These are phyloP conservation scores for Pao palembangensis DNA, from an alignment of 2,113 vertebrate species.

Conservation along the genomic window DNA sequence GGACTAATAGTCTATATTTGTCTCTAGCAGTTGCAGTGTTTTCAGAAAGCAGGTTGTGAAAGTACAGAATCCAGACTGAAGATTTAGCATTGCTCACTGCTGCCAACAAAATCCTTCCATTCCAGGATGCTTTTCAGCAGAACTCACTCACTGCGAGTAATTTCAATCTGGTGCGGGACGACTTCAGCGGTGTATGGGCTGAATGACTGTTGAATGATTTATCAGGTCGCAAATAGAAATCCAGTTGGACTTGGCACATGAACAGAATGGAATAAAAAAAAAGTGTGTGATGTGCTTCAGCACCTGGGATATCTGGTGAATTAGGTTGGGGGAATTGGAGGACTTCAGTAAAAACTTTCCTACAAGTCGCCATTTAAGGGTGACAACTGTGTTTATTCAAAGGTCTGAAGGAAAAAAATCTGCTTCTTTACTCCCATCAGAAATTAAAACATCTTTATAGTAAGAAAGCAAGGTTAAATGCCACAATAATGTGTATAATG, in stretches of 20 bases:
- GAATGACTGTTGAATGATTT: slow-evolving; percentile 60
- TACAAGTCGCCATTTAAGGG: too few relatives aligned
- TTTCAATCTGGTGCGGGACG: slow-evolving; percentile 34
- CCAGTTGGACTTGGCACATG: slow-evolving; percentile 23
- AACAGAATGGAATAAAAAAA: slow-evolving; percentile 32
- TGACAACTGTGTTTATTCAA: too few relatives aligned
- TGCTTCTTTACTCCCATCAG: too few relatives aligned
- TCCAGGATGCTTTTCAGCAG: slow-evolving; percentile 45
- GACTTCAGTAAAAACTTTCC: too few relatives aligned
- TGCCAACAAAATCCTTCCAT: slow-evolving; percentile 44
- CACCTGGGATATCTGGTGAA: not conserved
- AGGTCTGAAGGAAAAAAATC: too few relatives aligned
- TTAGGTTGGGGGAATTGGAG: too few relatives aligned
- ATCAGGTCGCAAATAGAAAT: slow-evolving; percentile 51
- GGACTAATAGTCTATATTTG: too few relatives aligned
- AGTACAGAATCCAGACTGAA: slow-evolving; percentile 12
- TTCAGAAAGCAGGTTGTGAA: too few relatives aligned
- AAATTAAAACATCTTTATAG: too few relatives aligned
- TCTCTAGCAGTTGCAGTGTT: too few relatives aligned
- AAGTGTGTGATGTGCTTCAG: not conserved
- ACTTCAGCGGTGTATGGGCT: slow-evolving; percentile 43
- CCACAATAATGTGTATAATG: too few relatives aligned
- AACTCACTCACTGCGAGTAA: slow-evolving; percentile 41
- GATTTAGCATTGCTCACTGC: slow-evolving; percentile 20
- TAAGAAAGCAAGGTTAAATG: too few relatives aligned